phyloP scores from a whole-genome alignment of 2,888 invertebrate genomes.

The Heteromyza rotundicornis region DNA sequence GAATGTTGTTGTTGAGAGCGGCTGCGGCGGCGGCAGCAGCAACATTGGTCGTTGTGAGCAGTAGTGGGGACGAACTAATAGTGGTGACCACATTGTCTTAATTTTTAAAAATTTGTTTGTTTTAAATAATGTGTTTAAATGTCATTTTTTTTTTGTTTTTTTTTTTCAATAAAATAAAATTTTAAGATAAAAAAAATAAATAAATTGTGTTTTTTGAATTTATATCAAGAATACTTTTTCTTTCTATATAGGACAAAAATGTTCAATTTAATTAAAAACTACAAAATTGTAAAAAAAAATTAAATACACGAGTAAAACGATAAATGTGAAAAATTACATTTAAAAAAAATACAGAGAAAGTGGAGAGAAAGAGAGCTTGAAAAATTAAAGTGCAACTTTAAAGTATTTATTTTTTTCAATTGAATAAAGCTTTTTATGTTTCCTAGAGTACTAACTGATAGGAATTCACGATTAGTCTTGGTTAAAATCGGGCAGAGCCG shows the following conservation, averaged over 20 bases:
- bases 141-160: constrained; percentile 31
- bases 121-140: constrained; percentile 57
- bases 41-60: constrained; percentile 44
- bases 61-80: constrained; percentile 59
- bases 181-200: constrained; percentile 11
- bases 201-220: not conserved
- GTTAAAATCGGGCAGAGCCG: no score
- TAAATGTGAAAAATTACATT: not conserved
- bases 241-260: constrained; percentile 6
- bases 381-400: no score
- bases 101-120: constrained; percentile 58
- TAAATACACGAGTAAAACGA: constrained; percentile 7
- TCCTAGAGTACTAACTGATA: no score
- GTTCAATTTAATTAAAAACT: constrained; percentile 3
- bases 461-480: no score
- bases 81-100: constrained; percentile 62
- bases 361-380: no score
- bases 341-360: constrained; percentile 8
- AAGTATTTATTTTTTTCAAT: no score
- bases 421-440: no score
- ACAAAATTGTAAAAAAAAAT: constrained; percentile 11
- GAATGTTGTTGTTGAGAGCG: constrained; percentile 3
- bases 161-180: constrained; percentile 26
- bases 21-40: constrained; percentile 12
- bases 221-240: not conserved